A percentile compares a stretch with the other conserved stretches of the same genome.
phyloP scores from a whole-genome alignment of 2,797 vertebrate species.

The Leptatherina wallacei region DNA sequence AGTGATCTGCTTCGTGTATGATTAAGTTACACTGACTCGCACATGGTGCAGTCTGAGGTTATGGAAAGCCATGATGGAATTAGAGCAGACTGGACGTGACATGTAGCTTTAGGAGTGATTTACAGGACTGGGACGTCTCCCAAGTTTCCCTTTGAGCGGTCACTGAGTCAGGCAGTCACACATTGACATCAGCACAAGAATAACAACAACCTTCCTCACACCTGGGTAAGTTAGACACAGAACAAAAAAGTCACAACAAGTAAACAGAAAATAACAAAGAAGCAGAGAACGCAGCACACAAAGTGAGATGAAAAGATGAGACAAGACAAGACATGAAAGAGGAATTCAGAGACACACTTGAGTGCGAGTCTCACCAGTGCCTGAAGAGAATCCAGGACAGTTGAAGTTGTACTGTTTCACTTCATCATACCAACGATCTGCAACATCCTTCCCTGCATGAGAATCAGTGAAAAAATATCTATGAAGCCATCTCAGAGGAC shows the following conservation, averaged over 20 bases:
- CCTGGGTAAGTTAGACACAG: conserved; percentile 31
- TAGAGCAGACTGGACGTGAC: conserved; percentile 21
- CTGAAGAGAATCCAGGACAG: conserved; percentile 93
- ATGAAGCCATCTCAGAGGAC: conserved; percentile 13
- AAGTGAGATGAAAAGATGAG: conserved; percentile 14
- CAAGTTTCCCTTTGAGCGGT: conserved; percentile 31
- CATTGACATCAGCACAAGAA: conserved; percentile 33
- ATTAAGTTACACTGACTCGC: conserved; percentile 37
- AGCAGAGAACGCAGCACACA: conserved; percentile 13
- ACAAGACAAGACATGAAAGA: background rate
- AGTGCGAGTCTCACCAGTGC: conserved; percentile 87
- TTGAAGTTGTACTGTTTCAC: conserved; percentile 97
- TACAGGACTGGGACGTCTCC: conserved; percentile 25
- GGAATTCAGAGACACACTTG: background rate
- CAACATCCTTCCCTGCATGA: conserved; percentile 91
- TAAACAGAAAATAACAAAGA: conserved; percentile 28
- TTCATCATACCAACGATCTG: conserved; percentile 96
- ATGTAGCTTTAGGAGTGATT: conserved; percentile 22
- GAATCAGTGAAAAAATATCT: conserved; percentile 7
- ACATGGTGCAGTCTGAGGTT: conserved; percentile 22
- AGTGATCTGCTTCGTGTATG: conserved; percentile 30
- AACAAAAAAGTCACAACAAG: conserved; percentile 18
- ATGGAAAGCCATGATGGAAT: conserved; percentile 42
- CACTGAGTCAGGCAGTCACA: conserved; percentile 50
- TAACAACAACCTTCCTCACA: conserved; percentile 25